Conservation (phyloP, 2,888 invertebrate genomes). For the Matsumyia berberina region DNA sequence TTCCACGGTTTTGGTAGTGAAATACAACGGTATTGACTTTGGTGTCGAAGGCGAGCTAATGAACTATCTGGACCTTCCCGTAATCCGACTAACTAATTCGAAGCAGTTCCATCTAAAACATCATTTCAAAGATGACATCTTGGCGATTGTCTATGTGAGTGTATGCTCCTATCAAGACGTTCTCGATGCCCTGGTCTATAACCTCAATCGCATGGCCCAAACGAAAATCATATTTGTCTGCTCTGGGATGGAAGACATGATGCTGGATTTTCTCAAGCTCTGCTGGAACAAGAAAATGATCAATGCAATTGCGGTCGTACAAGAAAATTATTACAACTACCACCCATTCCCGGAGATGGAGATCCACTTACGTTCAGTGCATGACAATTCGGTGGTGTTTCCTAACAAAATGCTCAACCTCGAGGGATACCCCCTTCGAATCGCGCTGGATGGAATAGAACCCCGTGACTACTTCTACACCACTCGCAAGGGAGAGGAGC, state of each 20-base stretch:
- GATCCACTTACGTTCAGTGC: background rate
- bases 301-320: constrained; percentile 20
- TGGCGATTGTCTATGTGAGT: constrained; percentile 8
- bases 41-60: background rate
- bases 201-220: constrained; percentile 22
- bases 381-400: constrained; percentile 14
- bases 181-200: background rate
- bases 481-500: constrained; percentile 21
- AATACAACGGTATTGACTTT: too few species aligned
- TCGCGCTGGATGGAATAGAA: constrained; percentile 33
- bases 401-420: constrained; percentile 37
- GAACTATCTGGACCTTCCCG: background rate
- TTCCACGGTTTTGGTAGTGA: too few species aligned
- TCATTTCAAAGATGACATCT: constrained; percentile 9
- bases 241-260: background rate
- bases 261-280: constrained; percentile 1
- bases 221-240: constrained; percentile 29
- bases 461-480: constrained; percentile 39
- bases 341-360: constrained; percentile 35
- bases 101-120: background rate
- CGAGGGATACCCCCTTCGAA: constrained; percentile 21
- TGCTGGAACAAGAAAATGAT: constrained; percentile 37
- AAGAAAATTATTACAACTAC: constrained; percentile 18
- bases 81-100: constrained; percentile 4
- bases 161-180: background rate